Conservation (phyloP, 2,113 vertebrate species). For the Rhipidura dahli region DNA sequence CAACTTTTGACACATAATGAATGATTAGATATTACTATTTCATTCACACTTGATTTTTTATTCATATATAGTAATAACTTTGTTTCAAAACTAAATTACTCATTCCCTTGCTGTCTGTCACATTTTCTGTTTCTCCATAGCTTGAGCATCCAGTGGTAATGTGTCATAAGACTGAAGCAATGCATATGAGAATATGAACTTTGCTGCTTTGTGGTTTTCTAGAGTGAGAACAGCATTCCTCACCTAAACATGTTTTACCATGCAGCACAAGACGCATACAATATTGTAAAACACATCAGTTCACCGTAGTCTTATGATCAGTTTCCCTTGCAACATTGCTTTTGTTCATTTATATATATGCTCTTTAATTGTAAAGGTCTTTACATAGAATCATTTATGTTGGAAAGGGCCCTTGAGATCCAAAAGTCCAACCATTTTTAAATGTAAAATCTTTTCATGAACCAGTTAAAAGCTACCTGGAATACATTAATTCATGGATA, state of each 20-base stretch:
- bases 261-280: background rate
- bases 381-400: background rate
- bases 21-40: background rate
- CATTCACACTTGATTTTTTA: background rate
- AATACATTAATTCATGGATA: background rate
- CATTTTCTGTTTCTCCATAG: background rate
- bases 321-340: background rate
- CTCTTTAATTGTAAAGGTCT: background rate
- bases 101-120: background rate
- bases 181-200: rapidly evolving
- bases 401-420: background rate
- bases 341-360: background rate
- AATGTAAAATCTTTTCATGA: background rate
- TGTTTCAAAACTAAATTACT: background rate
- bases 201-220: background rate
- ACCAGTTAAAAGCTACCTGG: background rate
- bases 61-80: background rate
- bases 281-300: background rate
- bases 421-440: background rate
- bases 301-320: background rate
- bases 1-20: background rate
- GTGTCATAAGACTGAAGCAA: background rate
- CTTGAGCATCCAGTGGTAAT: background rate
- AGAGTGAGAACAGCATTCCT: background rate
- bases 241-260: background rate